A percentile compares a stretch with the other conserved stretches of the same genome.
These are phyloP conservation scores for Apodemia duryi DNA, from an alignment of 2,888 invertebrate genomes.

Conservation along the genomic window DNA sequence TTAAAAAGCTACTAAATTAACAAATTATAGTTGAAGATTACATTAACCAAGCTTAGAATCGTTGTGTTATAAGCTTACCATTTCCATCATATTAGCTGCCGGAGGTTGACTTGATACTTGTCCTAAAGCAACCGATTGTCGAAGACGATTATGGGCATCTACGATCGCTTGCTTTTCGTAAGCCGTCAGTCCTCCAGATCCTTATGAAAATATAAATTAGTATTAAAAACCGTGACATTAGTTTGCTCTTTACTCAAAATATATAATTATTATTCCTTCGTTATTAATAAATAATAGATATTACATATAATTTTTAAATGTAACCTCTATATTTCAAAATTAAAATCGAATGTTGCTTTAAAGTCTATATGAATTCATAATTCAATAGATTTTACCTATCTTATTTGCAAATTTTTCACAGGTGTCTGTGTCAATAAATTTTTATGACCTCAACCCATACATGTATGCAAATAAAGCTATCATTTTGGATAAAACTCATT, in stretches of 20 bases:
- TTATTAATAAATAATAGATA: too few relatives aligned
- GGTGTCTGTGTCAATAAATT: slow-evolving; percentile 69
- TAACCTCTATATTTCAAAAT: neutral
- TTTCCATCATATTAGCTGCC: slow-evolving; percentile 92
- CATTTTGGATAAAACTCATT: slow-evolving; percentile 53
- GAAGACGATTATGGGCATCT: slow-evolving; percentile 88
- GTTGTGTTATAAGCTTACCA: slow-evolving; percentile 76
- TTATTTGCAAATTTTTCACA: slow-evolving; percentile 64
- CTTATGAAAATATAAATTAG: slow-evolving; percentile 48
- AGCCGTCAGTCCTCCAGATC: slow-evolving; percentile 83
- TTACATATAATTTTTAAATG: neutral
- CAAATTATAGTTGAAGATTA: too few relatives aligned
- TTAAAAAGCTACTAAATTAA: too few relatives aligned
- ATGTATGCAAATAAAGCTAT: slow-evolving; percentile 54
- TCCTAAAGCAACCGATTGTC: slow-evolving; percentile 89
- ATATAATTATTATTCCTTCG: too few relatives aligned
- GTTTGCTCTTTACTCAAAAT: too few relatives aligned
- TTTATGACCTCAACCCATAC: slow-evolving; percentile 65
- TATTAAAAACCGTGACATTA: slow-evolving; percentile 27
- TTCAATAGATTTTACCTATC: slow-evolving; percentile 45
- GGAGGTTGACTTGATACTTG: slow-evolving; percentile 87
- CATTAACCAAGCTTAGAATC: neutral
- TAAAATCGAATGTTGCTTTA: neutral
- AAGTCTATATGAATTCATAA: slow-evolving; percentile 44
- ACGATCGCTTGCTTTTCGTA: slow-evolving; percentile 87